Base-by-base conservation (phyloP, 2,797 vertebrate species). In the Poecilia gillii region DNA sequence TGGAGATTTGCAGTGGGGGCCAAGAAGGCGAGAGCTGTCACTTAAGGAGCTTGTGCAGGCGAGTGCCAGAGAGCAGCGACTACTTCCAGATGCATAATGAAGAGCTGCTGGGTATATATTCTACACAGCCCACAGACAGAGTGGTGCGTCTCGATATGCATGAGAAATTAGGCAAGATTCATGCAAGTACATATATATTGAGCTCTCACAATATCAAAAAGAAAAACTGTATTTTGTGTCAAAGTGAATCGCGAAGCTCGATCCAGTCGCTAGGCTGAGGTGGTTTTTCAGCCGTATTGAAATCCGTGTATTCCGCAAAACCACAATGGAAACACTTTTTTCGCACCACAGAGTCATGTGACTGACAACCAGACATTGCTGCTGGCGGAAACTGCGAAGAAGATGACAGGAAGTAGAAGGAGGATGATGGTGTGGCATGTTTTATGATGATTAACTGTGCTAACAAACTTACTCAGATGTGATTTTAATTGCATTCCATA, bases 21-120 rank as follows among this genome's bases (percentile, higher is more conserved):
- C 89, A 82, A 78, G 84, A 77, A 90, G 90, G 74, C 74, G 41
- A 86, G 81, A 51, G 88, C 78, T 66, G 89, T 76, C 81, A 2
- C 85, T 87, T 93, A 92, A 93, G 91, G 83, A 89, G 92, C 87
- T 94, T 93, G 87, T 79, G 91, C 45, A 23, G 47, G 43, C 31
- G 81, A 41, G 36, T 76, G 90, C 90, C 91, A 55, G 51, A 64
- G 68, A 64, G 55, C 73, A 2, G 39, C 33, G 5, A 46, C 13
- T 71, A 71, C 70, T 51, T 55, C 41, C 31, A 72, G 41, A 57
- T 45, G 68, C 23, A 23, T 18, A 41, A 57, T 25, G 36, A 47
- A 20, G 4, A 36, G 31, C 18, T 23, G 7, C n/a, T 71, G n/a
- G 36, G 47, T 51, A 43, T 31, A 31, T 33, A 25, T n/a, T 43